A percentile compares a stretch with the other conserved stretches of the same genome.
Evolutionary conservation across 1,140 invertebrate genomes (phyloP).

Genomic region (Drosophila yakuba): DNA sequence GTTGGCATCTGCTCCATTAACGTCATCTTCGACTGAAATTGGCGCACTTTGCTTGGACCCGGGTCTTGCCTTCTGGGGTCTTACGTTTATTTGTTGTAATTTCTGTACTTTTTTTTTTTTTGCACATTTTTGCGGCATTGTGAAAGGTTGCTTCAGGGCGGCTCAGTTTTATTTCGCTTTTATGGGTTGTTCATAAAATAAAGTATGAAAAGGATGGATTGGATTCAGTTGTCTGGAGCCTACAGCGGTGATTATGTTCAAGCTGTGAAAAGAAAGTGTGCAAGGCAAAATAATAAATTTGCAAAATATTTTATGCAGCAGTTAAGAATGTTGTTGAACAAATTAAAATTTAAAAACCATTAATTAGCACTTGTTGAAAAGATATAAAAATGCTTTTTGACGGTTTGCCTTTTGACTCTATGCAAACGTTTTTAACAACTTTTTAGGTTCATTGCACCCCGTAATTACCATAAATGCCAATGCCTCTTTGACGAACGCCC

Average conservation of each 20-base stretch:
- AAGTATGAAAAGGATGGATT: constrained; percentile 4
- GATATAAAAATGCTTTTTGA: neutral
- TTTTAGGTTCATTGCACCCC: constrained; percentile 57
- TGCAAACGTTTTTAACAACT: neutral
- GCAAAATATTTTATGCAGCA: neutral
- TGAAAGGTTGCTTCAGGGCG: constrained; percentile 63
- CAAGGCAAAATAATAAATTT: neutral
- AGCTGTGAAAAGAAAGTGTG: too few species aligned
- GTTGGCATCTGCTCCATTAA: constrained; percentile 64
- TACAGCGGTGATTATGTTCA: constrained; percentile 5
- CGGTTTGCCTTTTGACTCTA: neutral
- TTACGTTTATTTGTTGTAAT: constrained; percentile 8
- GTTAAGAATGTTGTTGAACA: too few species aligned
- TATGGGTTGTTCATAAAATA: neutral
- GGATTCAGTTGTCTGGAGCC: constrained; percentile 12
- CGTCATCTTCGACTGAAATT: constrained; percentile 57
- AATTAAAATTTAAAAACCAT: too few species aligned
- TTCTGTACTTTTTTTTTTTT: constrained; percentile 35
- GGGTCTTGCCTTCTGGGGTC: constrained; percentile 24
- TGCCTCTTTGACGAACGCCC: constrained; percentile 10
- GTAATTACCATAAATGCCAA: constrained; percentile 20
- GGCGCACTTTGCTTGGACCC: constrained; percentile 50
- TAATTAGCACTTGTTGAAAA: too few species aligned
- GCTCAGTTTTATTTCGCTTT: constrained; percentile 3
- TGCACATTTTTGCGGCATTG: constrained; percentile 52